Base-by-base conservation (phyloP, 2,797 vertebrate genomes). In the Tapera naevia region DNA sequence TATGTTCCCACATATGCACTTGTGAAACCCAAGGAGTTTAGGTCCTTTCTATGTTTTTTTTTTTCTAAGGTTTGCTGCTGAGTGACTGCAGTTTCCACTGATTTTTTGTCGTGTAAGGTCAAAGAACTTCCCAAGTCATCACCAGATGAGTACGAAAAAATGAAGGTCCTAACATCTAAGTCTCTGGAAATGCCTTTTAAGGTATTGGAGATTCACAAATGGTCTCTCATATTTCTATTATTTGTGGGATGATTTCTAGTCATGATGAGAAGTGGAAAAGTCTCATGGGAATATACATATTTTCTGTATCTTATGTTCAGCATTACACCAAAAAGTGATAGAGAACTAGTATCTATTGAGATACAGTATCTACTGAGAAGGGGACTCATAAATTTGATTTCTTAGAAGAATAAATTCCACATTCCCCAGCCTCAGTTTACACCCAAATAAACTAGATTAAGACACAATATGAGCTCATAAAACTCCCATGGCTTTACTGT, bases 1-100 rank as follows among this genome's bases (percentile, higher is more conserved):
- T 18, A 6, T 17, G 25, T 22, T 88, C 35, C 35, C 51, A 71
- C 0, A 1, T 7, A 53, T 1, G 1, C 43, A 48, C 12, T 23
- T 64, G 32, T 15, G 25, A 94, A 84, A 81, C 8, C 11, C 41
- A 83, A 88, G 16, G 33, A 60, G 82, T 60, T 75, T 19, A 60
- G 19, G 76, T 30, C 7, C 1, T 56, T 90, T 75, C 35, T 45
- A n/a, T n/a, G n/a, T n/a, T n/a, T n/a, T n/a, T n/a, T n/a, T n/a
- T 86, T 75, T 69, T 41, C 30, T 65, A 45, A 62, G 33, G 22
- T 33, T 78, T 79, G 35, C 14, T 79, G 25, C 17, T 45, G 25
- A 61, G 18, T 66, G 43, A 37, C 32, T 61, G 33, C 13, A 66
- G 8, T 19, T 82, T 64, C 69, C 22, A 13, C 13, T 72, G 32